Evolutionary conservation across 2,797 vertebrate species (phyloP), one percentile per base, ranked within the genome.

Genomic region (Champsocephalus esox): DNA sequence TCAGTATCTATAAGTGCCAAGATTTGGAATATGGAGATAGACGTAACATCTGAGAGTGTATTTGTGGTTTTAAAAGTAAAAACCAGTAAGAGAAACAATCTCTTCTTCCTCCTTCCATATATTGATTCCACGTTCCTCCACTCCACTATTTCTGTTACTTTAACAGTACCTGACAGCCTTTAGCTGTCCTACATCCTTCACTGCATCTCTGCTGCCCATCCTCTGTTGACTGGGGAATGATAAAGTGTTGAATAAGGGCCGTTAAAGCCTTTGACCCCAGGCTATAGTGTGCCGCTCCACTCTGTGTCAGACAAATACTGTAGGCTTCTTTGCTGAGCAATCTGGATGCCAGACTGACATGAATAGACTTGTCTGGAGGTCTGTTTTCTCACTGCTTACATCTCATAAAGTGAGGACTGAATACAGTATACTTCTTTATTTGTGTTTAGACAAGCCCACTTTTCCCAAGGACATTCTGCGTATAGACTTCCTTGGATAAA

Each of bases 221-320:
- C 3, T 9, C 38, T 34, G 58, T 34, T 21, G 62, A 55, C 32
- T 38, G 21, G 11, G 28, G 9, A 34, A 12, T 54, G 54, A 34
- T 70, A 2, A 70, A 73, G 44, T 73, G 52, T 54, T 55, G 34
- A 80, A 32, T 66, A 57, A 63, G 46, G 56, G 17, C 54, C 52
- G 68, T 66, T 16, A 66, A 43, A 58, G 44, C 45, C 38, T 43
- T 56, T 45, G 38, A 52, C 68, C 63, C 1, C 4, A 21, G 59
- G 65, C 59, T 34, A 38, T 13, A 17, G 51, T 43, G 65, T 54
- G 46, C 24, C 51, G 61, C 46, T 65, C 45, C 44, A 12, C 45
- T 70, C 55, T 32, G 44, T 50, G 49, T 49, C 59, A 74, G n/a
- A 59, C 60, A 50, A 54, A 66, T 52, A 19, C 19, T 19, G 19